Percentiles rank a stretch among this genome's conserved stretches.
These are phyloP conservation scores for Anthonomus grandis DNA, from an alignment of 1,140 invertebrate species.

Conservation along the genomic window DNA sequence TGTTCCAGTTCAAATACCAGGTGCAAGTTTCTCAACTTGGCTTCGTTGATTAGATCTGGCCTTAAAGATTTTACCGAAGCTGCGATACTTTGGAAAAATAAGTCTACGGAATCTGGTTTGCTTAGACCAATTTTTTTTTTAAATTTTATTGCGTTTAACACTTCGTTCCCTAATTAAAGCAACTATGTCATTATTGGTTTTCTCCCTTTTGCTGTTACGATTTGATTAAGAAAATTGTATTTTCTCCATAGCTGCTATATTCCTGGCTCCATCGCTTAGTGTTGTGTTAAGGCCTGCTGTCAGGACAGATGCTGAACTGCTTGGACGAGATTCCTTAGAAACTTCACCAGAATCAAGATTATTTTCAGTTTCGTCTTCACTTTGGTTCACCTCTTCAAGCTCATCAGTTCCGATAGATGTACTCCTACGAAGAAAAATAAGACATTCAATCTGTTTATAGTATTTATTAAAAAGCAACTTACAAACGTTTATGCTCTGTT, in stretches of 20 bases:
- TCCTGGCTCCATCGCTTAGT: background rate
- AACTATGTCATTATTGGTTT: background rate
- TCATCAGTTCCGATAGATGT: constrained; percentile 2
- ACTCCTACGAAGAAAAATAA: constrained; percentile 3
- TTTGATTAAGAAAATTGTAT: constrained; percentile 2
- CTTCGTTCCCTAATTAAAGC: constrained; percentile 4
- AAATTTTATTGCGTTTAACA: constrained; percentile 4
- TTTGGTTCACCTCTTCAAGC: background rate
- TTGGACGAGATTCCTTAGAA: background rate
- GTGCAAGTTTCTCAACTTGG: constrained; percentile 1
- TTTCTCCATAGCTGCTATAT: background rate
- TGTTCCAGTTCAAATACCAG: constrained; percentile 4
- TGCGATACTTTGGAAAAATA: constrained; percentile 6
- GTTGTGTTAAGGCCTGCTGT: background rate
- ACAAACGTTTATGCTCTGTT: background rate
- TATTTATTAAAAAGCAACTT: background rate
- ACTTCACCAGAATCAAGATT: background rate
- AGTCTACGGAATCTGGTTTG: background rate
- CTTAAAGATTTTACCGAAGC: constrained; percentile 3
- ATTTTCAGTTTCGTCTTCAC: constrained; percentile 3
- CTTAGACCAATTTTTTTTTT: constrained; percentile 3
- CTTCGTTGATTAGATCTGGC: constrained; percentile 4
- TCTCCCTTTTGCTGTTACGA: constrained; percentile 3
- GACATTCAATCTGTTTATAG: constrained; percentile 1
- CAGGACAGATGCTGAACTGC: background rate